Evolutionary conservation across 2,888 invertebrate genomes (phyloP).

Genomic region (Capitulum mitella): DNA sequence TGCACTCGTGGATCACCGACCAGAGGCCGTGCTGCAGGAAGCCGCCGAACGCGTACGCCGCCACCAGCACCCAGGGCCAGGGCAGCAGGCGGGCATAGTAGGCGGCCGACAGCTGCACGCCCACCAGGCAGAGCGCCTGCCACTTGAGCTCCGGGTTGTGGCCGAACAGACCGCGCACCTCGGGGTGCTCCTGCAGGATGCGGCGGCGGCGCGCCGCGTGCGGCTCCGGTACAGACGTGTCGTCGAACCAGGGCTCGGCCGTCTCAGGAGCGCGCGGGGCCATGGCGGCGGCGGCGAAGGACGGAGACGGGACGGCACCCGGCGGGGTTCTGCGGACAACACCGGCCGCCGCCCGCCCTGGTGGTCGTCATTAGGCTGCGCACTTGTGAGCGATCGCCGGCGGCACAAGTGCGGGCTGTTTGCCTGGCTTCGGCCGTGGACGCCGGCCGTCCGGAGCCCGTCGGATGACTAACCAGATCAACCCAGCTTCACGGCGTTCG

Average conservation of each 20-base stretch:
- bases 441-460: too few relatives aligned
- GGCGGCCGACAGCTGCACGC: conserved; percentile 21
- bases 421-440: too few relatives aligned
- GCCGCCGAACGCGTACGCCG: neutral
- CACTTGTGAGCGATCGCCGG: neutral
- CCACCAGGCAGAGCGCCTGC: conserved; percentile 19
- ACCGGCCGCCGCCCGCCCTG: too few relatives aligned
- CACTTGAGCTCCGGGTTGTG: neutral
- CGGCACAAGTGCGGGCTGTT: too few relatives aligned
- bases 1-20: conserved; percentile 25
- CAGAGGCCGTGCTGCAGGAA: conserved; percentile 2
- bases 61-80: neutral
- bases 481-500: too few relatives aligned
- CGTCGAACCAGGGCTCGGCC: conserved; percentile 1
- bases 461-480: too few relatives aligned
- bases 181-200: neutral
- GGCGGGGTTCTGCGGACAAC: too few relatives aligned
- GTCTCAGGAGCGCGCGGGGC: neutral
- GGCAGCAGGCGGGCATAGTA: neutral
- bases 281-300: neutral
- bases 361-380: too few relatives aligned
- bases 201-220: neutral
- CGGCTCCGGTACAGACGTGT: conserved; percentile 3
- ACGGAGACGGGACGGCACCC: neutral
- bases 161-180: conserved; percentile 3